Base-by-base conservation (phyloP, 1,140 invertebrate species). In the Zaprionus taronus region DNA sequence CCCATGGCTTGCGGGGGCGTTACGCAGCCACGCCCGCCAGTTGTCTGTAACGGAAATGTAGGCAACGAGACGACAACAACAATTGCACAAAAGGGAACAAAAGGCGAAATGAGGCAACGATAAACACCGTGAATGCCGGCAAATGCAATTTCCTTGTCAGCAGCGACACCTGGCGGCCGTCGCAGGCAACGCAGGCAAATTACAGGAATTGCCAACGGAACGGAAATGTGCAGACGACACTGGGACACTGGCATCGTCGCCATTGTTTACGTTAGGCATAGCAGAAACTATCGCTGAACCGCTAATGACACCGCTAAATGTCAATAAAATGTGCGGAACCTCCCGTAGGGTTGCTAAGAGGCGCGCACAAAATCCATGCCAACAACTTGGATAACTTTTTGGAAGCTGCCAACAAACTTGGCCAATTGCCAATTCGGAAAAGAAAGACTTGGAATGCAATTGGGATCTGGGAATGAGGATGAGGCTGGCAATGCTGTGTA, bases 1-100 rank as follows among this genome's bases (percentile, higher is more conserved):
- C 55, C 38, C 7, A n/a, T n/a, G 3, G 38, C 36, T 51, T 28
- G 15, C n/a, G 20, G 17, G 36, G 65, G 72, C 65, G 57, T 74
- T 55, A 5, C 55, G 11, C 24, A 28, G 69, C 62, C 74, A 72
- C 77, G 72, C 77, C 71, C 65, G 67, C 68, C 65, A 55, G 53
- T 56, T 70, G 84, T 90, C 84, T 89, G 81, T 51, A 49, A 31
- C 85, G 84, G 84, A 89, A 90, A 84, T 90, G 75, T 87, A 81
- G 85, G 60, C 70, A 79, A 57, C 41, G 51, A 72, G 49, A 64
- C 57, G 47, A 65, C 60, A 49, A 26, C n/a, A 24, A 69, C 60
- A 75, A 66, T 28, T 17, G 49, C n/a, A 62, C 28, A 26, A 26
- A 26, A 26, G 12, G 15, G 31, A 12, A 14, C 24, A 9, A 36